Evolutionary conservation across 2,113 vertebrate species (phyloP), one percentile per base, ranked within the genome.

Genomic region (Eurystomus gularis): DNA sequence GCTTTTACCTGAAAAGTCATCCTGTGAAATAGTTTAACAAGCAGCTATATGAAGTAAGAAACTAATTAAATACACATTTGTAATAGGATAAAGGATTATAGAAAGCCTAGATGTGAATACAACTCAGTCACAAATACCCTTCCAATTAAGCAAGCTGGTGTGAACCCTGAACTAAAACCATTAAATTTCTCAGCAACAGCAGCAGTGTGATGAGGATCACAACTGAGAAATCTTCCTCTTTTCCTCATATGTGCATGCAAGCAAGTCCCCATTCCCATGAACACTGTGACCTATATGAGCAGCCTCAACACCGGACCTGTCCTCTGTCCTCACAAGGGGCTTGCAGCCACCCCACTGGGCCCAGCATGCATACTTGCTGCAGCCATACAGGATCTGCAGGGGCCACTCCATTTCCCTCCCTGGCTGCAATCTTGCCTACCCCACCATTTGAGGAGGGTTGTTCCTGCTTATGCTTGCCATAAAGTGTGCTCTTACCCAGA

Each of bases 241-340:
- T 62, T 39, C 48, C n/a, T 20, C 3, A 3, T 1, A 8, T 37
- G 10, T n/a, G 21, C n/a, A 31, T 10, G 5, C 10, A 62, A 54
- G 18, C 42, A 78, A 61, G 7, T 25, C 8, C 11, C 57, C 3
- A 1, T 62, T 66, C 11, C 62, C 33, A 39, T 4, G 19, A 1
- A 46, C 3, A 6, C 7, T 48, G 25, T 6, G 33, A 60, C 35
- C 40, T 19, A 0, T 2, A 28, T 2, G 11, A 80, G 20, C 46
- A 52, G 11, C 40, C 26, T 10, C 39, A 61, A 24, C 23, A 44
- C 10, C 2, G 3, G 11, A 3, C 13, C 52, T 77, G 44, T 26
- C 15, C 33, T 13, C 35, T 13, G 3, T 2, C 5, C 39, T 49
- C 37, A 12, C 2, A 6, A 10, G 19, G 23, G 7, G 1, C 26